A percentile compares a stretch with the other conserved stretches of the same genome.
phyloP scores from a whole-genome alignment of 2,888 invertebrate genomes.

The Phyto melanocephala region DNA sequence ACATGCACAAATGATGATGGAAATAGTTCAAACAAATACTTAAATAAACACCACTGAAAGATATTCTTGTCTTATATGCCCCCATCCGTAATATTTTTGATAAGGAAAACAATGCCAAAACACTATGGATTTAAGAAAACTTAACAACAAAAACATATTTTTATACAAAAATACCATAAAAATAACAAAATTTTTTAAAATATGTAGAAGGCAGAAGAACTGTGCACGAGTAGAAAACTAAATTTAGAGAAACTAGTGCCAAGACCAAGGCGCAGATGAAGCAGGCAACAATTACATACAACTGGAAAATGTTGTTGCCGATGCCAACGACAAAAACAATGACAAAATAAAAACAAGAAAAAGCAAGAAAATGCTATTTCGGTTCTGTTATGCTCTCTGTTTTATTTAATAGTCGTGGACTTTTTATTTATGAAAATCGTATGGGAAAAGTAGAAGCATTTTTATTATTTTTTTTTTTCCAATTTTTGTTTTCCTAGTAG shows the following conservation, averaged over 20 bases:
- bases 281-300: background rate
- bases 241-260: conserved; percentile 57
- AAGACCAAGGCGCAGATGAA: conserved; percentile 58
- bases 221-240: conserved; percentile 14
- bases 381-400: background rate
- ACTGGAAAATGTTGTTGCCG: background rate
- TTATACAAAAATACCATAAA: conserved; percentile 18
- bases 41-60: conserved; percentile 1
- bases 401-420: background rate
- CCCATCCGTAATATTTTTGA: too few species aligned
- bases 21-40: background rate
- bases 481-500: background rate
- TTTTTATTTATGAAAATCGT: conserved; percentile 13
- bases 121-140: conserved; percentile 7
- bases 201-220: background rate
- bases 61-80: background rate
- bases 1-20: too few species aligned
- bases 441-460: conserved; percentile 11
- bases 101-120: background rate
- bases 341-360: too few species aligned
- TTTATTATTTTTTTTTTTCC: conserved; percentile 11
- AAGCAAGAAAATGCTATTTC: background rate
- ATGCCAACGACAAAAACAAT: background rate
- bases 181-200: conserved; percentile 6
- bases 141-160: background rate